Evolutionary conservation across 2,113 vertebrate genomes (phyloP).

Genomic region (Pelecanoides urinatrix): DNA sequence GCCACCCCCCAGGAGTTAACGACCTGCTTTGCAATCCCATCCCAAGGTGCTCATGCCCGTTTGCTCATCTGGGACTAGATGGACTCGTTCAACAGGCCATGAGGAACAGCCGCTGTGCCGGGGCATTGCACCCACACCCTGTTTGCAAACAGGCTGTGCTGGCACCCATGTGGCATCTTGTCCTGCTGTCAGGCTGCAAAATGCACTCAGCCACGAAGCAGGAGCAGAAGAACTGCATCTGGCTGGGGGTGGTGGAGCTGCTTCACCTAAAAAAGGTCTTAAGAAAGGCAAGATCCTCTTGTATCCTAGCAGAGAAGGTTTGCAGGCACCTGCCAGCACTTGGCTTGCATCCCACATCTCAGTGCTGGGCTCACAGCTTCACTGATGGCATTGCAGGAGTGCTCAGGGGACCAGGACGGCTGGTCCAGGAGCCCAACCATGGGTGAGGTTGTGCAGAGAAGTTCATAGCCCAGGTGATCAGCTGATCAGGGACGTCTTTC

Average conservation of each 20-base stretch:
- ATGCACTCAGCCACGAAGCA: not conserved
- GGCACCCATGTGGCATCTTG: not conserved
- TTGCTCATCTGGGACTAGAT: not conserved
- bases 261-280: not conserved
- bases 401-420: not conserved
- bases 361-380: not conserved
- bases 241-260: not conserved
- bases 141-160: not conserved
- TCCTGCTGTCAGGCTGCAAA: not conserved
- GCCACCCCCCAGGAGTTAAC: not conserved
- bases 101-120: not conserved
- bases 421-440: not conserved
- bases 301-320: not conserved
- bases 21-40: not conserved
- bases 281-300: not conserved
- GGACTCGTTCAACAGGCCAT: not conserved
- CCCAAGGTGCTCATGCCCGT: not conserved
- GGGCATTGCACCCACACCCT: not conserved
- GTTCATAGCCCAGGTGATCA: accelerated
- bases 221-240: not conserved
- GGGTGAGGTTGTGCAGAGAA: not conserved
- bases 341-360: not conserved
- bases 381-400: not conserved
- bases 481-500: not conserved
- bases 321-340: not conserved